A percentile compares a stretch with the other conserved stretches of the same genome.
phyloP scores from a whole-genome alignment of 1,140 invertebrate genomes.

The Eciton burchellii region DNA sequence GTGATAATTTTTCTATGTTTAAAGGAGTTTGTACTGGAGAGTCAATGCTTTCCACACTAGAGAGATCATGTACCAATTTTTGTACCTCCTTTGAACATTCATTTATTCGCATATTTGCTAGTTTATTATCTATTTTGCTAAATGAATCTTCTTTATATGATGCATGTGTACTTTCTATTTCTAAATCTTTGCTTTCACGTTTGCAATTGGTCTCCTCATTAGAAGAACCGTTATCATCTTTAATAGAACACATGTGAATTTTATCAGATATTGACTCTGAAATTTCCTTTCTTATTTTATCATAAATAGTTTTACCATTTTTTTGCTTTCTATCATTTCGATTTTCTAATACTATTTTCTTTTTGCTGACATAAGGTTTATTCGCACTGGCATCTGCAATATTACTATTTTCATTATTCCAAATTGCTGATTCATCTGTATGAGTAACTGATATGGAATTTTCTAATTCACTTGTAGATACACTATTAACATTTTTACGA shows the following conservation, averaged over 20 bases:
- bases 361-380: constrained; percentile 53
- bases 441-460: constrained; percentile 47
- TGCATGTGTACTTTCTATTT: constrained; percentile 1
- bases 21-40: constrained; percentile 65
- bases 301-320: constrained; percentile 25
- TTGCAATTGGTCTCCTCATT: constrained; percentile 29
- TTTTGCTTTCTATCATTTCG: constrained; percentile 13
- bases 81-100: constrained; percentile 72
- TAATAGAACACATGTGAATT: constrained; percentile 14
- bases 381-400: constrained; percentile 24
- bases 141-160: constrained; percentile 52
- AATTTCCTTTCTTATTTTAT: constrained; percentile 36
- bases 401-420: constrained; percentile 10
- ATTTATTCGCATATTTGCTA: constrained; percentile 64
- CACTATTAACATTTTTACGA: constrained; percentile 68
- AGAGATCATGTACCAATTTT: constrained; percentile 68
- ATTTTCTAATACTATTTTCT: constrained; percentile 20
- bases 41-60: constrained; percentile 65
- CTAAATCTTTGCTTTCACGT: constrained; percentile 2
- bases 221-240: constrained; percentile 33
- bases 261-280: constrained; percentile 28
- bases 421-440: constrained; percentile 54
- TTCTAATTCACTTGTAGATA: constrained; percentile 63
- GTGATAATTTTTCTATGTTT: constrained; percentile 59
- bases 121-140: constrained; percentile 65